These are phyloP conservation scores for Calameuta idolon DNA, from an alignment of 2,888 invertebrate genomes.

Conservation along the genomic window DNA sequence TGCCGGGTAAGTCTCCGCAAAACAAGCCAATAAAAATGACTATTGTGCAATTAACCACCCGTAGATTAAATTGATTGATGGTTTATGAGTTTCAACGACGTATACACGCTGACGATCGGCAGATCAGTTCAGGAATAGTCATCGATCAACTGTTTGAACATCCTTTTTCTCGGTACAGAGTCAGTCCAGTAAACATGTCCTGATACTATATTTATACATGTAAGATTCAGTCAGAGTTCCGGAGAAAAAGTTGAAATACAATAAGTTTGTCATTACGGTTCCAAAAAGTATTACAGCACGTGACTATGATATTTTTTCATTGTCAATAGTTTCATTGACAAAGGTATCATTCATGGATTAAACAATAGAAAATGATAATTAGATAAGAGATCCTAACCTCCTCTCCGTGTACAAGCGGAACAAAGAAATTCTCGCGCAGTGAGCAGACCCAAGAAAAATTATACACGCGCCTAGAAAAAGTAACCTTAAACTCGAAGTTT, in stretches of 20 bases:
- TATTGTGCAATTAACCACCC: conserved; percentile 1
- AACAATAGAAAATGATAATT: neutral
- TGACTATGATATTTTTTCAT: neutral
- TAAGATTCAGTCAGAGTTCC: neutral
- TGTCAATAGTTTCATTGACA: neutral
- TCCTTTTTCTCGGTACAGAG: neutral
- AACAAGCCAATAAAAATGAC: neutral
- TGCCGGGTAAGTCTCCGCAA: neutral
- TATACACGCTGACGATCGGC: neutral
- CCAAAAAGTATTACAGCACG: neutral
- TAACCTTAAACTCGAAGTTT: neutral
- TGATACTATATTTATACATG: neutral
- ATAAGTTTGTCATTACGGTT: neutral
- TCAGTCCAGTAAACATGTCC: neutral
- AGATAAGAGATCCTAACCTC: too few species aligned
- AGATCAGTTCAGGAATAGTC: neutral
- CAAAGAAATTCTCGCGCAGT: neutral
- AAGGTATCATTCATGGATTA: neutral
- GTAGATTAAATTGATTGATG: conserved; percentile 5
- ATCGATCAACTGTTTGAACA: neutral
- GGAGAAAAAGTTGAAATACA: neutral
- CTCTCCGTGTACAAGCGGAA: neutral
- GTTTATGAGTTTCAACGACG: neutral
- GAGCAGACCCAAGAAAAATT: neutral
- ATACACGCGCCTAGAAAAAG: neutral